A percentile compares a stretch with the other conserved stretches of the same genome.
These are phyloP conservation scores for Girardinus metallicus DNA, from an alignment of 2,797 vertebrate species.

Conservation along the genomic window DNA sequence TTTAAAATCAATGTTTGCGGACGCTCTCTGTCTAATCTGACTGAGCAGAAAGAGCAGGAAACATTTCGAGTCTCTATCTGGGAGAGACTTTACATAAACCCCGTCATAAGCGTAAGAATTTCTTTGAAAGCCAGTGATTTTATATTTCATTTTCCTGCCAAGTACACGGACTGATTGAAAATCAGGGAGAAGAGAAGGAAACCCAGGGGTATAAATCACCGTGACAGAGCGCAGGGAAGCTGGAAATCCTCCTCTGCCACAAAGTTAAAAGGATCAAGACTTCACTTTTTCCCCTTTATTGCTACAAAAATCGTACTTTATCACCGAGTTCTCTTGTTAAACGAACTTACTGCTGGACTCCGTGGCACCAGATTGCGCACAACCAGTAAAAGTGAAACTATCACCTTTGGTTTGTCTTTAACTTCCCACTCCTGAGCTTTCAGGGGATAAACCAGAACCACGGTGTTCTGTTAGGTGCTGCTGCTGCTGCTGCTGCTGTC, in stretches of 20 bases:
- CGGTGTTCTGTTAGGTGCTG: conserved; percentile 34
- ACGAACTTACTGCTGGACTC: conserved; percentile 30
- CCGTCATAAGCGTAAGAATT: neutral
- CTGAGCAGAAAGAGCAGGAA: neutral
- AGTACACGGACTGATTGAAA: neutral
- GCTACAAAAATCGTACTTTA: neutral
- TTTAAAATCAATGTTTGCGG: neutral
- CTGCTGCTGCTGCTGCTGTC: conserved; percentile 26
- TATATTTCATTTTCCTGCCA: neutral
- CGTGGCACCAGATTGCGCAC: conserved; percentile 63
- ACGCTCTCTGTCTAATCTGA: neutral
- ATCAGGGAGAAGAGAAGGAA: conserved; percentile 14
- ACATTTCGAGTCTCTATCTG: neutral
- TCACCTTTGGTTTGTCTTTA: conserved; percentile 38
- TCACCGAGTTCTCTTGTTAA: conserved; percentile 14
- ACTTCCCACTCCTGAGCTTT: conserved; percentile 50
- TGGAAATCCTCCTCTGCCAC: conserved; percentile 29
- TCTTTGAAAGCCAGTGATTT: neutral
- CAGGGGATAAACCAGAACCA: conserved; percentile 43
- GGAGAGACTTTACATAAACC: neutral
- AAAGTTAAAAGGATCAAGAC: conserved; percentile 7
- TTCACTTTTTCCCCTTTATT: conserved; percentile 19
- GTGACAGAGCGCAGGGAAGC: conserved; percentile 20
- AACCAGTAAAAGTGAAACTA: conserved; percentile 23
- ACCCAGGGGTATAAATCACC: conserved; percentile 11